A percentile compares a stretch with the other conserved stretches of the same genome.
phyloP scores from a whole-genome alignment of 2,113 vertebrate species.

The Periophthalmus modestus region DNA sequence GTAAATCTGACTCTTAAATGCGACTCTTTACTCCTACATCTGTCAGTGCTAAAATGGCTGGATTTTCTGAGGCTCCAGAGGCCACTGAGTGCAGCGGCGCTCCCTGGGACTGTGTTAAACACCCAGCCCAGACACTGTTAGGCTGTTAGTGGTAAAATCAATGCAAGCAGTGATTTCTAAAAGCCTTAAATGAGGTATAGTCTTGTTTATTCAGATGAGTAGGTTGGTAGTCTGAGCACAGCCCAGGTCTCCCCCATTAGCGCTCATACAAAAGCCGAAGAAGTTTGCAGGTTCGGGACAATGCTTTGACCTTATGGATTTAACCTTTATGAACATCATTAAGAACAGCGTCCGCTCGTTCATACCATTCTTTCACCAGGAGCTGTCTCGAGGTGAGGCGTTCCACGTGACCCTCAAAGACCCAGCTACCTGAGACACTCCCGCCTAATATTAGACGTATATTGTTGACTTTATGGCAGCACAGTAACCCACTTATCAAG shows the following conservation, averaged over 20 bases:
- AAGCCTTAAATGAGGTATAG: constrained; percentile 13
- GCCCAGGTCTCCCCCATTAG: constrained; percentile 17
- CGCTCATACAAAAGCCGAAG: constrained; percentile 9
- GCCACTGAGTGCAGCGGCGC: constrained; percentile 20
- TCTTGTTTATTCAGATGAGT: constrained; percentile 31
- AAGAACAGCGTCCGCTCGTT: constrained; percentile 33
- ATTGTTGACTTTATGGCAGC: constrained; percentile 54
- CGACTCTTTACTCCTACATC: not conserved
- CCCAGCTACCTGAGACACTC: constrained; percentile 27
- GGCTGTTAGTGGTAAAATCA: constrained; percentile 18
- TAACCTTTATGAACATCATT: constrained; percentile 45
- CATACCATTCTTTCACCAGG: constrained; percentile 28
- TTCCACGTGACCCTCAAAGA: constrained; percentile 33
- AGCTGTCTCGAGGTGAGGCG: constrained; percentile 23
- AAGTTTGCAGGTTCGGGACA: constrained; percentile 37
- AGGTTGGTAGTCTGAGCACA: constrained; percentile 30
- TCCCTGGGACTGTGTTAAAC: constrained; percentile 12
- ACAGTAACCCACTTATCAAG: constrained; percentile 60
- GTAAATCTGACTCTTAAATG: not conserved
- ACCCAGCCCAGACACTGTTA: constrained; percentile 18
- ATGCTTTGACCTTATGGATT: constrained; percentile 32
- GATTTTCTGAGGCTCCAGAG: constrained; percentile 29
- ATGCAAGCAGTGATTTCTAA: constrained; percentile 37
- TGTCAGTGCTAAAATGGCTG: constrained; percentile 42
- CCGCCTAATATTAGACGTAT: constrained; percentile 44